phyloP scores from a whole-genome alignment of 1,140 invertebrate genomes.

The Apis laboriosa region DNA sequence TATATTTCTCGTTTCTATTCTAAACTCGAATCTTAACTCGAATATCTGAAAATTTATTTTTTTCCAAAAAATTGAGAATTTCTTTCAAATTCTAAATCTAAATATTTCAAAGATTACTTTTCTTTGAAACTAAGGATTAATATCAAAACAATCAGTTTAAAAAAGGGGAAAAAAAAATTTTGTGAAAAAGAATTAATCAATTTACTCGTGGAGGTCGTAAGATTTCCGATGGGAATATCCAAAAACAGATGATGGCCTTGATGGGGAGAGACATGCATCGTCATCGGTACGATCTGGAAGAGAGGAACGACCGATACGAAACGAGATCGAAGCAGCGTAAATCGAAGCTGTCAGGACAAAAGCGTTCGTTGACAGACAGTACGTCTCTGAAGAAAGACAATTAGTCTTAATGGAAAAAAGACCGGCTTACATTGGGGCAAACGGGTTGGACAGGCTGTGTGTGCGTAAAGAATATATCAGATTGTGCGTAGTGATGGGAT shows the following conservation, averaged over 20 bases:
- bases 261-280: not conserved
- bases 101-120: no score
- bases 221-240: not conserved
- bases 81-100: no score
- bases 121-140: no score
- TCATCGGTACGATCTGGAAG: not conserved
- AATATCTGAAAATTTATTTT: no score
- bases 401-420: conserved; percentile 31
- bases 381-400: conserved; percentile 23
- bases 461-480: conserved; percentile 6
- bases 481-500: not conserved
- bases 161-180: no score
- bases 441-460: conserved; percentile 23
- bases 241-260: conserved; percentile 11
- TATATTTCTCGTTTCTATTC: no score
- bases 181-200: not conserved
- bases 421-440: conserved; percentile 40
- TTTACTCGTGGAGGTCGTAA: not conserved
- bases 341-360: conserved; percentile 24
- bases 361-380: conserved; percentile 20
- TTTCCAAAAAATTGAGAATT: no score
- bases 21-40: no score
- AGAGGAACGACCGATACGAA: conserved; percentile 14
- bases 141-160: no score
- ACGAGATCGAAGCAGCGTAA: not conserved